Evolutionary conservation across 2,797 vertebrate genomes (phyloP).

Genomic region (Rachycentron canadum): DNA sequence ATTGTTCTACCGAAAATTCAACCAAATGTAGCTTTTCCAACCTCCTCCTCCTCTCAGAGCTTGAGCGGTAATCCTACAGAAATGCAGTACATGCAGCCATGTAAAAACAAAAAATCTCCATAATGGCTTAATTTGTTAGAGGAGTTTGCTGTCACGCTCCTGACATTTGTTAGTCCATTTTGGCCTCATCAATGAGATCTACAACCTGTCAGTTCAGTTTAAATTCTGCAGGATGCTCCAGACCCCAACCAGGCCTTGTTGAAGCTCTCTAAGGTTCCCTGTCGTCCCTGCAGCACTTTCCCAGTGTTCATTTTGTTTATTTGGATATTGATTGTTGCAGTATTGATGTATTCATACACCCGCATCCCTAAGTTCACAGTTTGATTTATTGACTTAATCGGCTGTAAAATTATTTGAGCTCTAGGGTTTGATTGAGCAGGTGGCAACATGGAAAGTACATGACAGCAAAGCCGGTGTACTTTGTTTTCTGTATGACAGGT

Average conservation of each 20-base stretch:
- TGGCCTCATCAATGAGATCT: constrained; percentile 26
- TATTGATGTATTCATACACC: constrained; percentile 2
- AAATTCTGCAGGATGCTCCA: constrained; percentile 24
- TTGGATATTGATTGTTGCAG: neutral
- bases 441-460: constrained; percentile 21
- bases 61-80: neutral
- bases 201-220: constrained; percentile 52
- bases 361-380: neutral
- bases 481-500: constrained; percentile 36
- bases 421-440: constrained; percentile 6
- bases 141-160: constrained; percentile 3
- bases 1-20: neutral
- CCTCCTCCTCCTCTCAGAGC: neutral
- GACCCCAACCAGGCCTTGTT: neutral
- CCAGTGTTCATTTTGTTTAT: neutral
- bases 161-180: constrained; percentile 24
- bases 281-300: neutral
- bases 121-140: constrained; percentile 18
- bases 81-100: neutral
- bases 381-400: constrained; percentile 25
- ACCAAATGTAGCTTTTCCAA: neutral
- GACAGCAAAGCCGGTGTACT: constrained; percentile 12
- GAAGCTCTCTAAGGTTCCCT: neutral
- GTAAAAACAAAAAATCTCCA: neutral
- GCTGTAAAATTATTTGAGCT: constrained; percentile 24